phyloP scores from a whole-genome alignment of 2,113 vertebrate species.

The Pterocles burchelli region DNA sequence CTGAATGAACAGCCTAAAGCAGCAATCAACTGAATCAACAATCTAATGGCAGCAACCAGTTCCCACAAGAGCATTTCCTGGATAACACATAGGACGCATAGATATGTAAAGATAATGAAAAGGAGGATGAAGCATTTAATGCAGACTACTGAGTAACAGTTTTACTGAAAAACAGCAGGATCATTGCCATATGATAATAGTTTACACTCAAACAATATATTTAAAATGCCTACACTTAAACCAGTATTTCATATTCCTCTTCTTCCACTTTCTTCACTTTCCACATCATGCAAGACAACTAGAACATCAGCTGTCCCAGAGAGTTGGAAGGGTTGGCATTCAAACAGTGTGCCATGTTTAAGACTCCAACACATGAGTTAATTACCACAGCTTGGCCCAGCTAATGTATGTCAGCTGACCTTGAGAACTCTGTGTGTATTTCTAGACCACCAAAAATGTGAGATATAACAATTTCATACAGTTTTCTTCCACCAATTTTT shows the following conservation, averaged over 20 bases:
- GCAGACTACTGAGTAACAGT: neutral
- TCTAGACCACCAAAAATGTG: neutral
- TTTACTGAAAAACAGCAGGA: neutral
- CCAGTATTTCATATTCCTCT: neutral
- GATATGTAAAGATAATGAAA: slow-evolving; percentile 3
- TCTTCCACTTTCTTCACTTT: neutral
- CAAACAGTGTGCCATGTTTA: neutral
- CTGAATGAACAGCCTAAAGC: slow-evolving; percentile 32
- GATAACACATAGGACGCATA: neutral
- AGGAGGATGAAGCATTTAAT: neutral
- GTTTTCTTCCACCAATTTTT: neutral
- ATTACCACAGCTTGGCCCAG: neutral
- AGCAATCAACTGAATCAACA: slow-evolving; percentile 38
- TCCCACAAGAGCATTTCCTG: neutral
- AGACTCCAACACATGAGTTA: neutral
- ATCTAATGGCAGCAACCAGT: neutral
- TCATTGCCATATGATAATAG: neutral
- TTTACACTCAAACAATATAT: neutral
- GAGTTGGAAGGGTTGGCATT: neutral
- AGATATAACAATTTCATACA: neutral
- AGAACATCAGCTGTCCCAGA: neutral
- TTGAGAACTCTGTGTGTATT: neutral
- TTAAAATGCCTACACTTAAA: neutral
- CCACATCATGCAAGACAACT: neutral
- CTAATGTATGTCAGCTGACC: neutral